Percentiles rank a stretch among this genome's conserved stretches.
phyloP scores from a whole-genome alignment of 64 coral and sea anemone genomes.

The Catalaphyllia jardinei region DNA sequence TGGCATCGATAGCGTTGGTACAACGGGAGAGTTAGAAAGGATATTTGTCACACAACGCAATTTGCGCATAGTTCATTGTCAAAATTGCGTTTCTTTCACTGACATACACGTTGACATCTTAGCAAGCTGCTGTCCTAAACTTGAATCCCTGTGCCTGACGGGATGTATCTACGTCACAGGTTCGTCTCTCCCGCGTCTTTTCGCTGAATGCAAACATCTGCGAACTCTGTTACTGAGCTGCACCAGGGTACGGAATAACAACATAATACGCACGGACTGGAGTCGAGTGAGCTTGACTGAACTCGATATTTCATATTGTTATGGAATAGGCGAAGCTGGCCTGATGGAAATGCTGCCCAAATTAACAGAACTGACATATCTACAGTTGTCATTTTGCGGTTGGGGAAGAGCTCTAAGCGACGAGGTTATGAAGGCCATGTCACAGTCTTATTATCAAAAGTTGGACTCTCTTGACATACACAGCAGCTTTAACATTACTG shows the following conservation, averaged over 20 bases:
- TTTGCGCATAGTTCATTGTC: conserved; percentile 69
- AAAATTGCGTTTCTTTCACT: conserved; percentile 64
- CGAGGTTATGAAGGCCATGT: conserved; percentile 61
- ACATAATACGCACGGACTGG: conserved; percentile 61
- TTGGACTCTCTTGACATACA: conserved; percentile 75
- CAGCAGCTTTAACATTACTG: conserved; percentile 78
- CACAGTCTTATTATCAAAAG: background rate
- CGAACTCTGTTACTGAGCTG: conserved; percentile 74
- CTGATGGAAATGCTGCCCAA: conserved; percentile 48
- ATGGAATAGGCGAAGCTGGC: conserved; percentile 56
- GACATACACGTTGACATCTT: conserved; percentile 52
- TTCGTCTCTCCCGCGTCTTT: conserved; percentile 58
- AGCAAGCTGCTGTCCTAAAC: conserved; percentile 31
- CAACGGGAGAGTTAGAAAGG: conserved; percentile 5
- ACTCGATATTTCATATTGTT: conserved; percentile 82
- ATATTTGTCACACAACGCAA: conserved; percentile 39
- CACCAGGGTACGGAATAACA: conserved; percentile 66
- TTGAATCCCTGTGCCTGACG: conserved; percentile 69
- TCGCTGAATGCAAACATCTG: conserved; percentile 47
- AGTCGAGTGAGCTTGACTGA: conserved; percentile 45
- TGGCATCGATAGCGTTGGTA: conserved; percentile 60
- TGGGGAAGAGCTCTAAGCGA: conserved; percentile 81
- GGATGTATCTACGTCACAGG: conserved; percentile 78
- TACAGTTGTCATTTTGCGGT: conserved; percentile 84
- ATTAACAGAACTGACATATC: conserved; percentile 54